Conservation (phyloP, 2,797 vertebrate genomes). For the Allobates femoralis region DNA sequence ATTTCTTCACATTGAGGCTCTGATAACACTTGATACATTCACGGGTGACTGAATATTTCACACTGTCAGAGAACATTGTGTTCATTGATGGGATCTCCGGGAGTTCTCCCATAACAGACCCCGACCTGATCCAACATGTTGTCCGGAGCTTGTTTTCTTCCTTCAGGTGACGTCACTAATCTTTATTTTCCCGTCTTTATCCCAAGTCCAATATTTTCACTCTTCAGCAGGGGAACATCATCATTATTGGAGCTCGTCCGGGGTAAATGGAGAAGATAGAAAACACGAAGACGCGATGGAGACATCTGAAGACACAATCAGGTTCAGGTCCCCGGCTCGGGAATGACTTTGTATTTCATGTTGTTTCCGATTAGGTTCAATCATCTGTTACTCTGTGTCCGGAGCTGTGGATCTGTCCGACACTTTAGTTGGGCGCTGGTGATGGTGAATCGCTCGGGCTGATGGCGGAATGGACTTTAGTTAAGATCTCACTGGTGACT, state of each 20-base stretch:
- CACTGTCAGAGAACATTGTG: constrained; percentile 17
- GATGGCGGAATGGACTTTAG: not conserved
- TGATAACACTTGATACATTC: not conserved
- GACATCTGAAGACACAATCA: not conserved
- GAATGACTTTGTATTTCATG: constrained; percentile 5
- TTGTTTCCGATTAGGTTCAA: not conserved
- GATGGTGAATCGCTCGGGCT: too few relatives aligned
- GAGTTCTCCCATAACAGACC: not conserved
- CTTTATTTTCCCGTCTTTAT: not conserved
- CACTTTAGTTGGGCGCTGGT: not conserved
- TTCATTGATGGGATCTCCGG: not conserved
- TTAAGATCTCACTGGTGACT: not conserved
- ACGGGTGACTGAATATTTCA: not conserved
- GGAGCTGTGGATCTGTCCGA: not conserved
- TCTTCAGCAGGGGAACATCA: not conserved
- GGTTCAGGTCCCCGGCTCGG: not conserved
- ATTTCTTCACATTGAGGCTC: not conserved
- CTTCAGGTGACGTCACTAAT: not conserved
- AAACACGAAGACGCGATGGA: not conserved
- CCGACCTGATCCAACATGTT: too few relatives aligned
- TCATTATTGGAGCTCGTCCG: not conserved
- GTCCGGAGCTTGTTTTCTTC: not conserved
- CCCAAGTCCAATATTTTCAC: not conserved
- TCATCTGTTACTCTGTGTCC: not conserved
- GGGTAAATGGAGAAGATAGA: not conserved